Conservation (phyloP, 2,888 invertebrate species). For the Thera obeliscata region DNA sequence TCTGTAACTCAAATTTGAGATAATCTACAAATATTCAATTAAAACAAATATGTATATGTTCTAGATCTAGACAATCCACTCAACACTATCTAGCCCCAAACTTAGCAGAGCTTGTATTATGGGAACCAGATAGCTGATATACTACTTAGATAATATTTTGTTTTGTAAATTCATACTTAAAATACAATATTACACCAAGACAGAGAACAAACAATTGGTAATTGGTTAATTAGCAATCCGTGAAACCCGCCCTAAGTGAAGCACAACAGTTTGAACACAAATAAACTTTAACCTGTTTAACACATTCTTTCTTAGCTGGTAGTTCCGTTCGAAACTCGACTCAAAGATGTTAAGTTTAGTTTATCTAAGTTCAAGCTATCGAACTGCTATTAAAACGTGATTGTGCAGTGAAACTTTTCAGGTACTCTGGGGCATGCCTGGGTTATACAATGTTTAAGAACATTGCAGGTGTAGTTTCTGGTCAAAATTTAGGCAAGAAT, state of each 20-base stretch:
- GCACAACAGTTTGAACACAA: conserved; percentile 11
- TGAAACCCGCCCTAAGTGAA: conserved; percentile 3
- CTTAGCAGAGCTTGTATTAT: no score
- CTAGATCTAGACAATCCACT: no score
- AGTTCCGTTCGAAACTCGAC: conserved; percentile 21
- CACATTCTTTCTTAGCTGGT: conserved; percentile 15
- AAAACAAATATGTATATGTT: no score
- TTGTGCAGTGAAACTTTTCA: conserved; percentile 29
- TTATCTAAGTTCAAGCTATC: conserved; percentile 18
- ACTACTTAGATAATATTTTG: no score
- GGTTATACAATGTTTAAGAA: conserved; percentile 20
- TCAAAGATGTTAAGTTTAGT: conserved; percentile 11
- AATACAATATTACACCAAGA: no score
- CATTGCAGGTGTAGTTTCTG: conserved; percentile 13
- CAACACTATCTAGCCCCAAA: no score
- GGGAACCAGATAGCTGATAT: no score
- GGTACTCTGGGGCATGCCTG: conserved; percentile 23
- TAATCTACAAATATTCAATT: no score
- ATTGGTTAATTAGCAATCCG: background rate
- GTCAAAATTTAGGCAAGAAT: no score
- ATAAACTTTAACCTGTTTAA: conserved; percentile 15
- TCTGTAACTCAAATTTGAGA: no score
- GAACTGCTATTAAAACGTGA: conserved; percentile 29
- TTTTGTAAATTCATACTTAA: no score
- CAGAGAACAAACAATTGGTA: background rate